Evolutionary conservation across 2,797 vertebrate genomes (phyloP), one percentile per base, ranked within the genome.

Genomic region (Emys orbicularis): DNA sequence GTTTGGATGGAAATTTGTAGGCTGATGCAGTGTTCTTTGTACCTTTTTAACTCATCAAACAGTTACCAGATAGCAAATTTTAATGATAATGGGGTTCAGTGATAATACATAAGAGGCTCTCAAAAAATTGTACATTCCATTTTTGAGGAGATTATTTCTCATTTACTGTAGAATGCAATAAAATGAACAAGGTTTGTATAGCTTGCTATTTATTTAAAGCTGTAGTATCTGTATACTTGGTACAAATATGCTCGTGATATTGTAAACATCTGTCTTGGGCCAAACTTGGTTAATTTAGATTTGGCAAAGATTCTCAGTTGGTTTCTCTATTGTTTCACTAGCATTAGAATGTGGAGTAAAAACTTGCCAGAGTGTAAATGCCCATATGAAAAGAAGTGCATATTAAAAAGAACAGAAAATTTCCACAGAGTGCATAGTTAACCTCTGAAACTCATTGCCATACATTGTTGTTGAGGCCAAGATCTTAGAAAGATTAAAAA

Each of bases 31-130:
- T 8, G 83, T 57, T 8, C 41, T 90, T 90, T 74, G 72, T 87
- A 16, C 65, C 65, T 81, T 95, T 95, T 89, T 92, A 83, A 65
- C 37, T 97, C 54, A 50, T 88, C 87, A 68, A 93, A 91, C n/a
- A 95, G 84, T 87, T 74, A 89, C 53, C 23, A 23, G 13, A 1
- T 57, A 11, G 9, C 93, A 29, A 0, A 0, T 91, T 90, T 91
- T 93, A 81, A 81, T 87, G 86, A 94, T 81, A 86, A 4, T 18
- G 84, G 49, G 44, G 84, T 87, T 68, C 4, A 92, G 79, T 29
- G 49, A 89, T 92, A 47, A 76, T 76, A 76, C 27, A 47, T 90
- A 31, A 56, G 96, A 92, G 88, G 87, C 74, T 93, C 74, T 76
- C 87, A 89, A 47, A 91, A 54, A 79, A 83, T 23, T 87, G 15